Evolutionary conservation across 2,113 vertebrate species (phyloP), one percentile per base, ranked within the genome.

Genomic region (Pseudorectes ferrugineus): DNA sequence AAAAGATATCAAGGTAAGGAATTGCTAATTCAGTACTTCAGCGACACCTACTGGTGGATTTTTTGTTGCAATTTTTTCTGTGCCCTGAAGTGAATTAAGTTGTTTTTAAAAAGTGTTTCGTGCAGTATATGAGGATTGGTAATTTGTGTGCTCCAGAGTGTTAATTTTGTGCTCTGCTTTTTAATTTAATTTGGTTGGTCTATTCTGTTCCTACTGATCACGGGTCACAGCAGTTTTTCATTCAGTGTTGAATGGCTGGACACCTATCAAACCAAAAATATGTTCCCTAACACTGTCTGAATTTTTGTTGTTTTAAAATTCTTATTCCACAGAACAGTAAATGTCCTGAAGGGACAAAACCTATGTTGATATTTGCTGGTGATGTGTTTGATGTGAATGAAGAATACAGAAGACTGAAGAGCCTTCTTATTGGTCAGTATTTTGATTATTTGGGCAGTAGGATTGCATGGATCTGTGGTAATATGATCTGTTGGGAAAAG

Each of bases 291-390:
- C 4, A 4, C 3, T 0, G 12, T 88, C 59, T 95, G 51, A 70
- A 54, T 57, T 78, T 65, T 52, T 85, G 2, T 31, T 38, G 26
- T 59, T 96, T 85, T 85, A 31, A 84, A 91, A 95, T 85, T 62
- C 54, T 87, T 93, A 26, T 63, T 85, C 65, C 10, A 12, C 72
- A 99, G 99, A 97, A 93, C 61, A 98, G 97, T 87, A 99, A 99
- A 86, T 99, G 98, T 96, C 98, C 99, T 0, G 99, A 99, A 92
- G 99, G 99, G 35, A 99, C 99, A 87, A 99, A 99, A 78, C 99
- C 99, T 0, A 97, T 99, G 98, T 95, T 99, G 42, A 98, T 99
- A 97, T 99, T 99, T 97, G 98, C 99, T 45, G 99, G 99, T 20
- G 99, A 99, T 8, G 59, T 97, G 42, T 99, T 99, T 91, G 98